phyloP scores from a whole-genome alignment of 1,140 invertebrate species.

The Cylas formicarius region DNA sequence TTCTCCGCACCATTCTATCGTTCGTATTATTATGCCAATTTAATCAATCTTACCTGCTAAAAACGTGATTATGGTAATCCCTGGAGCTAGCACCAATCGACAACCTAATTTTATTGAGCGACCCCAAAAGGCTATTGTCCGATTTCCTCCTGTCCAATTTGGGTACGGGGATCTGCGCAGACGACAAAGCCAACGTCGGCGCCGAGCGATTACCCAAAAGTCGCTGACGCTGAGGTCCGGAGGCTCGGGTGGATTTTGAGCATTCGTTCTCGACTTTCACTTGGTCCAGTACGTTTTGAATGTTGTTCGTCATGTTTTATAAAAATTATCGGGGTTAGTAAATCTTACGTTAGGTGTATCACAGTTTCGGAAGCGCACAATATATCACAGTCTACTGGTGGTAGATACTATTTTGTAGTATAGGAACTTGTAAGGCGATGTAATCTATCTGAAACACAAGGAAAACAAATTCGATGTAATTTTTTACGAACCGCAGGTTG shows the following conservation, averaged over 20 bases:
- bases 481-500: too few species aligned
- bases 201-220: conserved; percentile 23
- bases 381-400: too few species aligned
- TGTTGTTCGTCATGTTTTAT: conserved; percentile 21
- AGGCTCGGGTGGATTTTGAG: conserved; percentile 11
- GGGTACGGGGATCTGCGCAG: conserved; percentile 16
- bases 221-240: conserved; percentile 19
- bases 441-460: too few species aligned
- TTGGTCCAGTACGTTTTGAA: conserved; percentile 24
- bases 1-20: too few species aligned
- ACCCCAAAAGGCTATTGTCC: conserved; percentile 29
- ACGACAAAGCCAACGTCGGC: conserved; percentile 19
- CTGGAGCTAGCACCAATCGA: conserved; percentile 26
- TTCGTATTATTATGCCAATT: too few species aligned
- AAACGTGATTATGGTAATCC: conserved; percentile 30
- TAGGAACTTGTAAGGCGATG: too few species aligned
- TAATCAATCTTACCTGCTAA: conserved; percentile 29
- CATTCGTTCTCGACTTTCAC: conserved; percentile 21
- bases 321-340: too few species aligned
- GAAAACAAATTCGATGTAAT: too few species aligned
- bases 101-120: conserved; percentile 25
- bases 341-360: too few species aligned
- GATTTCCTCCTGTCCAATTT: conserved; percentile 24
- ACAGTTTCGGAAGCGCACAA: too few species aligned
- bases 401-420: too few species aligned